Evolutionary conservation across 2,113 vertebrate species (phyloP).

Genomic region (Seriola aureovittata): DNA sequence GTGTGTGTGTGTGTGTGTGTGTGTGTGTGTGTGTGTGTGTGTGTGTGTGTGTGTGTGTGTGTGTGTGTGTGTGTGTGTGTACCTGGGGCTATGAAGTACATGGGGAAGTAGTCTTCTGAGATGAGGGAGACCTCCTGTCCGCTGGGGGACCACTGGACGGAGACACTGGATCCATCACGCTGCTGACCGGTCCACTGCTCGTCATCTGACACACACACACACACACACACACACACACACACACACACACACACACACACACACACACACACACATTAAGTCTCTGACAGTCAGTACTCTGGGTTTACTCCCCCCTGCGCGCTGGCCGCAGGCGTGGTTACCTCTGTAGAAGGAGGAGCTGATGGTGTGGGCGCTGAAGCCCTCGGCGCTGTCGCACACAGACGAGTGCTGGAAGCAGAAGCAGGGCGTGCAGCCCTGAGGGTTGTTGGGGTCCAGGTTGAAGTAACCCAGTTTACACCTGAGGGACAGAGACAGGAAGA

Average conservation of each 20-base stretch:
- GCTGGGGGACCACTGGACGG: slow-evolving; percentile 88
- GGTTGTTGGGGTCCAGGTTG: slow-evolving; percentile 90
- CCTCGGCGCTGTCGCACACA: slow-evolving; percentile 89
- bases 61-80: neutral
- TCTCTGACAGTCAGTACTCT: too few relatives aligned
- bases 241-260: slow-evolving; percentile 10
- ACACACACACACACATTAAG: neutral
- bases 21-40: neutral
- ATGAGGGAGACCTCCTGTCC: slow-evolving; percentile 90
- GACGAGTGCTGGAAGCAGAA: slow-evolving; percentile 98
- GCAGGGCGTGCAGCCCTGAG: slow-evolving; percentile 93
- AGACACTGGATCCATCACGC: slow-evolving; percentile 86
- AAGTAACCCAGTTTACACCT: slow-evolving; percentile 98
- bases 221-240: slow-evolving; percentile 18
- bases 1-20: too few relatives aligned
- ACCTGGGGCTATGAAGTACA: slow-evolving; percentile 97
- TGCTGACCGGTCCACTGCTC: slow-evolving; percentile 93
- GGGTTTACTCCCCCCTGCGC: accelerated
- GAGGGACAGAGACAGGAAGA: slow-evolving; percentile 30
- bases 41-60: neutral
- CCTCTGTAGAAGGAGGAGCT: slow-evolving; percentile 89
- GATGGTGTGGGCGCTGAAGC: slow-evolving; percentile 87
- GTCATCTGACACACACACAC: slow-evolving; percentile 80
- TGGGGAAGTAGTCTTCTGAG: slow-evolving; percentile 94
- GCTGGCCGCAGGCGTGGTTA: slow-evolving; percentile 47